phyloP scores from a whole-genome alignment of 2,797 vertebrate species.

The Fringilla coelebs region DNA sequence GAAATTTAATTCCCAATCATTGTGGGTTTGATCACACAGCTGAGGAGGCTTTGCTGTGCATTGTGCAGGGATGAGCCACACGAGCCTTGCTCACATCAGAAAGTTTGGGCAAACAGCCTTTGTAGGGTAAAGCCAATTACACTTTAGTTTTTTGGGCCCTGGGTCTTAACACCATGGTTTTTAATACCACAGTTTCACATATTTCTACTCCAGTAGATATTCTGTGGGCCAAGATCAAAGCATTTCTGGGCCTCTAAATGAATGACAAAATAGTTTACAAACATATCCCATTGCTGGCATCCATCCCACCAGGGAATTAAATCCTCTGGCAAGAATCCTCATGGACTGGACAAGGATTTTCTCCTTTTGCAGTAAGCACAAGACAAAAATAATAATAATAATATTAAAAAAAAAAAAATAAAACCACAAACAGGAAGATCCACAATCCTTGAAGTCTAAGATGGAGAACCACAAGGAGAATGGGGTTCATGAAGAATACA shows the following conservation, averaged over 20 bases:
- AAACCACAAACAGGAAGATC: neutral
- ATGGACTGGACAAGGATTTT: neutral
- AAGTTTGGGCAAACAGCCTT: neutral
- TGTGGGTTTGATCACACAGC: neutral
- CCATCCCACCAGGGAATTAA: neutral
- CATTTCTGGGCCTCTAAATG: neutral
- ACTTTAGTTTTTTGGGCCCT: neutral
- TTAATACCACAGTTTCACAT: neutral
- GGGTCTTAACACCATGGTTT: neutral
- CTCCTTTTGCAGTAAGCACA: neutral
- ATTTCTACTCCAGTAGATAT: neutral
- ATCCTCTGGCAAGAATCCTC: neutral
- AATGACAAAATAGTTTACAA: neutral
- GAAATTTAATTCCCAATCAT: slow-evolving; percentile 21
- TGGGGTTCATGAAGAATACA: neutral
- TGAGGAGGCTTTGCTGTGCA: neutral
- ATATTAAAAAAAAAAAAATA: no score
- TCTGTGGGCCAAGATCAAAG: neutral
- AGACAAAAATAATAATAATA: neutral
- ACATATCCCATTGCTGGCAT: neutral
- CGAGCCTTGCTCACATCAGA: neutral
- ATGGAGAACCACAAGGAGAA: neutral
- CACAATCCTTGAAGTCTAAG: neutral
- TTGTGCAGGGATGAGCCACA: neutral
- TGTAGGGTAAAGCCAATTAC: neutral